Base-by-base conservation (phyloP, 2,888 invertebrate genomes). In the Gonocerus acuteangulatus region DNA sequence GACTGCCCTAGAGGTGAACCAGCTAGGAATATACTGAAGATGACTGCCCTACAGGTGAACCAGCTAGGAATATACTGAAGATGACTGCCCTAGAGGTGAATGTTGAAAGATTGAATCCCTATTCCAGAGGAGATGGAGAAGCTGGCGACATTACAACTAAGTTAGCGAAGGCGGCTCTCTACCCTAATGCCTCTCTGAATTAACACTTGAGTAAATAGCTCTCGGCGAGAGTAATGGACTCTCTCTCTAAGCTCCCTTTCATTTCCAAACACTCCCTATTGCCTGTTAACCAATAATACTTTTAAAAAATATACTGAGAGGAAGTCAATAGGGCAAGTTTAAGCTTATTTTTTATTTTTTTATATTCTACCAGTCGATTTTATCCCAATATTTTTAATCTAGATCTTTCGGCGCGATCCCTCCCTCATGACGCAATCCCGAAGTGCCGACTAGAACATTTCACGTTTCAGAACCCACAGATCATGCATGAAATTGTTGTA, bases 121-220 rank as follows among this genome's bases (percentile, higher is more conserved):
- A 48, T 48, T 48, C 16, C 23, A n/a, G 21, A 23, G 48, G n/a
- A 27, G 48, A 16, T 22, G 27, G 9, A n/a, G 6, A 4, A 15
- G 4, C n/a, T n/a, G 49, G 27, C 27, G 48, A 23, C 48, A 34
- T 49, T 32, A 49, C 49, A 49, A 34, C 49, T 49, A 49, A 34
- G 42, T 42, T 42, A 42, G 15, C 16, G 32, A 1, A 39, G 23
- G 16, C 23, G 15, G 13, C 42, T n/a, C 42, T 21, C 27, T 39
- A 49, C 48, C 56, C 48, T 62, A 62, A 62, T 62, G 62, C 62
- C 32, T 19, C 48, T 48, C 34, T 56, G 62, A 62, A 62, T 62
- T 62, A 62, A 57, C 62, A 62, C 62, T 62, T 62, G 48, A 62
- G 62, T 56, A 62, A 62, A 62, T 57, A 62, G 57, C 42, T 23